Conservation (phyloP, 1,140 invertebrate genomes). For the Geopemphigus sp. region DNA sequence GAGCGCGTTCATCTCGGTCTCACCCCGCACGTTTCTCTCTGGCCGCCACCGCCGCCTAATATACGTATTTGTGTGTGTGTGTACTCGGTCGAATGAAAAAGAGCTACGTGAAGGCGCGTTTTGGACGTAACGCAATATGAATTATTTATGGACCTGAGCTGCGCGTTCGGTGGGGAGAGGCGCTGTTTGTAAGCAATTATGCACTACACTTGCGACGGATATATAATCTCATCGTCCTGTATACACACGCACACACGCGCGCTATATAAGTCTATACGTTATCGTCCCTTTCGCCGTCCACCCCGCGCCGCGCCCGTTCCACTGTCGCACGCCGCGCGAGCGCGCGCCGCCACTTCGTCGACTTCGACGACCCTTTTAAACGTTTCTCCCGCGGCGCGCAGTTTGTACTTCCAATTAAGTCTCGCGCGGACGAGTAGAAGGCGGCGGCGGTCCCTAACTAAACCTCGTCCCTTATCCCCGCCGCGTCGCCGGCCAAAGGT, state of each 20-base stretch:
- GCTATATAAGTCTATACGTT: too few relatives aligned
- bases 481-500: background rate
- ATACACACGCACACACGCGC: background rate
- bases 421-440: too few relatives aligned
- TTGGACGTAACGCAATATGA: conserved; percentile 20
- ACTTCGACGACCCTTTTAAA: conserved; percentile 20
- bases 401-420: conserved; percentile 19
- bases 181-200: conserved; percentile 34
- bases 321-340: too few relatives aligned
- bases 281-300: background rate
- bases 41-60: too few relatives aligned
- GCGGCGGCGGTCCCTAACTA: too few relatives aligned
- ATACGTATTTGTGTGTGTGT: too few relatives aligned
- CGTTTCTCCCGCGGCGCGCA: conserved; percentile 13
- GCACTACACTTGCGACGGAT: background rate
- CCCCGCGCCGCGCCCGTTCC: background rate
- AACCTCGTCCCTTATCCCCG: background rate
- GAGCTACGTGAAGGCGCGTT: background rate
- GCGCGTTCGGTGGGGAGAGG: background rate
- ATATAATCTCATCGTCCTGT: conserved; percentile 11
- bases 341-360: background rate
- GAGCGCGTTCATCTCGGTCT: too few relatives aligned
- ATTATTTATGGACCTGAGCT: conserved; percentile 14
- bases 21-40: too few relatives aligned
- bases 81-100: too few relatives aligned